Percentiles rank a stretch among this genome's conserved stretches.
Conservation (phyloP, 2,888 invertebrate species). For the Scaptomyza tumidula region DNA sequence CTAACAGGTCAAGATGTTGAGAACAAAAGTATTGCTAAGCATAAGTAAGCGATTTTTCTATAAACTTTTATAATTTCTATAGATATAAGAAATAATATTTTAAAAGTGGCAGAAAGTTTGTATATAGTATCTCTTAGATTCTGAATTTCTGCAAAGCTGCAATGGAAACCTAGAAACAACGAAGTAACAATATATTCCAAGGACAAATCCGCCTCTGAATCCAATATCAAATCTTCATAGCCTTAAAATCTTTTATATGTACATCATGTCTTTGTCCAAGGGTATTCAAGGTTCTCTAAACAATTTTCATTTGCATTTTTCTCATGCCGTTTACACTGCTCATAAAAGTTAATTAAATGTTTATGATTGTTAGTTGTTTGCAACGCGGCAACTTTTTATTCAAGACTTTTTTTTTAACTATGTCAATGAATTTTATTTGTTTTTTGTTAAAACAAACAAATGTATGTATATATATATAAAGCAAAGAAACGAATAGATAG, state of each 20-base stretch:
- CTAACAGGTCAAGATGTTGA: neutral
- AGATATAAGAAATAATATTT: no score
- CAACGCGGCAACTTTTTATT: constrained; percentile 43
- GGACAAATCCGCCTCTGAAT: no score
- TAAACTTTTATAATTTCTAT: no score
- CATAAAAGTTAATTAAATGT: constrained; percentile 79
- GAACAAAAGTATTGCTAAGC: no score
- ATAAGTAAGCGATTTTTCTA: no score
- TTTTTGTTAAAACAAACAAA: constrained; percentile 68
- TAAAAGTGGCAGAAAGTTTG: no score
- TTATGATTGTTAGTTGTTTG: constrained; percentile 64
- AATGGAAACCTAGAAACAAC: neutral
- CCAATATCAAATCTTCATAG: no score
- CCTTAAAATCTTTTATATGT: no score
- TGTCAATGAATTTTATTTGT: constrained; percentile 63
- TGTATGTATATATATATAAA: constrained; percentile 29
- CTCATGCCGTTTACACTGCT: constrained; percentile 62
- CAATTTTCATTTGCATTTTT: constrained; percentile 35
- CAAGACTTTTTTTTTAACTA: constrained; percentile 15
- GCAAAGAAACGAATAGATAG: constrained; percentile 44
- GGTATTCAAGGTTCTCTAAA: constrained; percentile 6
- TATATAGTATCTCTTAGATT: no score
- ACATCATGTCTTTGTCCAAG: neutral
- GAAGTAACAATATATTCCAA: neutral
- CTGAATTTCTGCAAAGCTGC: neutral